Evolutionary conservation across 1,140 invertebrate species (phyloP).

Genomic region (Calliphora vicina): DNA sequence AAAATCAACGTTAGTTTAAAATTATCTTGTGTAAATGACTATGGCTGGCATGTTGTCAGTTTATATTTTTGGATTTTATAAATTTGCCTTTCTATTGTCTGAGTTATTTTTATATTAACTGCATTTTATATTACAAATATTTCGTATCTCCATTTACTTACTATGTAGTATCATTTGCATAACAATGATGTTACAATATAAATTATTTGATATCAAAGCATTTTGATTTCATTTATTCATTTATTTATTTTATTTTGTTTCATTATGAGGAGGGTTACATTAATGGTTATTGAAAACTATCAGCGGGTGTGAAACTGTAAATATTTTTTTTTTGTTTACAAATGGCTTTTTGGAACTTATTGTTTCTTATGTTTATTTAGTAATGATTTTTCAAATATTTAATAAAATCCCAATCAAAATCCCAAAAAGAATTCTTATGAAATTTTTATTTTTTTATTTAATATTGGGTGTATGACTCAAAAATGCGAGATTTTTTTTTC

Average conservation of each 20-base stretch:
- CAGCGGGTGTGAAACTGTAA: conserved; percentile 5
- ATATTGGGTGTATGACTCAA: too few relatives aligned
- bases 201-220: not conserved
- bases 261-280: not conserved
- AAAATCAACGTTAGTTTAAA: not conserved
- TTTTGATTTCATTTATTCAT: not conserved
- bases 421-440: too few relatives aligned
- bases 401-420: too few relatives aligned
- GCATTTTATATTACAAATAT: not conserved
- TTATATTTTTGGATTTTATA: not conserved
- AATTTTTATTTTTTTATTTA: too few relatives aligned
- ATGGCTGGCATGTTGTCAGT: not conserved
- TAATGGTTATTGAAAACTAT: not conserved
- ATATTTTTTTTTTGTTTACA: not conserved
- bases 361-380: too few relatives aligned
- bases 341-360: too few relatives aligned
- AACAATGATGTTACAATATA: not conserved
- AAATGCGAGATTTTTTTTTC: too few relatives aligned
- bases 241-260: not conserved
- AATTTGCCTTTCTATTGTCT: not conserved
- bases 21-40: not conserved
- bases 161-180: not conserved
- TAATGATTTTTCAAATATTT: too few relatives aligned
- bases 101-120: not conserved
- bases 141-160: not conserved